Percentiles rank a stretch among this genome's conserved stretches.
These are phyloP conservation scores for Rhabdomys dilectus DNA, from an alignment of 2,113 vertebrate genomes.

Conservation along the genomic window DNA sequence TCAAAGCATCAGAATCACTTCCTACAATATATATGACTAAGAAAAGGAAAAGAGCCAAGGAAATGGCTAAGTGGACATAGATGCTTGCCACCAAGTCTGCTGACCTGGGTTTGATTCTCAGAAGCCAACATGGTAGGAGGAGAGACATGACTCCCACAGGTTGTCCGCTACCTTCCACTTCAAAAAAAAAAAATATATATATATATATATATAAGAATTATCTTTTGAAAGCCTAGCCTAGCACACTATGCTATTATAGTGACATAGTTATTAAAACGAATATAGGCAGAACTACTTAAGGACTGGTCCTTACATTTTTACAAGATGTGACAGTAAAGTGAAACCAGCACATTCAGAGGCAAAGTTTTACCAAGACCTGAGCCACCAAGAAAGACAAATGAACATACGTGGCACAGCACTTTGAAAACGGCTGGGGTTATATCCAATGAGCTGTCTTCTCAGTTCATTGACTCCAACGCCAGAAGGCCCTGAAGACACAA, in stretches of 20 bases:
- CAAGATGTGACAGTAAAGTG: not conserved
- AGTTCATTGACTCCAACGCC: constrained; percentile 97
- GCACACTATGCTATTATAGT: not conserved
- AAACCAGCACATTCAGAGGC: not conserved
- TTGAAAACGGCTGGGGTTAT: constrained; percentile 90
- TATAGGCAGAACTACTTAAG: not conserved
- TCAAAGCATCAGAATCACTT: too few species aligned
- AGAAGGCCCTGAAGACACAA: constrained; percentile 90
- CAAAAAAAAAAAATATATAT: not conserved
- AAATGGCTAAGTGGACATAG: not conserved
- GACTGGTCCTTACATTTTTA: not conserved
- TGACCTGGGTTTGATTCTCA: not conserved
- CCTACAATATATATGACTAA: not conserved
- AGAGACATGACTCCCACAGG: not conserved
- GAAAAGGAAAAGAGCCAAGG: not conserved
- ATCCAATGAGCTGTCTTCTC: constrained; percentile 91
- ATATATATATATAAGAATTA: too few species aligned
- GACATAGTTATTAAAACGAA: constrained; percentile 20
- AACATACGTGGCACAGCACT: constrained; percentile 94
- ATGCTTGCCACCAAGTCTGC: not conserved
- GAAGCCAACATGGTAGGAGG: not conserved
- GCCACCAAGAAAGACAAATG: not conserved
- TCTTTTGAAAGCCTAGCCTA: constrained; percentile 38
- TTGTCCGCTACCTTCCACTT: not conserved
- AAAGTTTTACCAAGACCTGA: constrained; percentile 38